Evolutionary conservation across 2,888 invertebrate species (phyloP).

Genomic region (Julus scanicus): DNA sequence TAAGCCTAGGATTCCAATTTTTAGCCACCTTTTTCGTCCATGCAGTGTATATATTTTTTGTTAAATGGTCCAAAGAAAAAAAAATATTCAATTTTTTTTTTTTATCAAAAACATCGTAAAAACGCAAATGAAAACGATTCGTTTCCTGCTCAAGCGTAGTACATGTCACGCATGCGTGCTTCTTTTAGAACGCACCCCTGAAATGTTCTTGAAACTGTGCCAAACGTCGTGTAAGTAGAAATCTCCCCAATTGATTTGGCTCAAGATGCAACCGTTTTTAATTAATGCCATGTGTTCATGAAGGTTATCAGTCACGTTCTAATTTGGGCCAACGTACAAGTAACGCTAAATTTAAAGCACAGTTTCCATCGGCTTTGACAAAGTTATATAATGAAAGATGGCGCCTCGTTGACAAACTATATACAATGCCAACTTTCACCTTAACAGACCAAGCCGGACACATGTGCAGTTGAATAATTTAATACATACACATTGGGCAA

Average conservation of each 20-base stretch:
- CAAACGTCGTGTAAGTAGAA: not conserved
- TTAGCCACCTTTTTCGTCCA: too few relatives aligned
- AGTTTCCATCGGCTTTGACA: not conserved
- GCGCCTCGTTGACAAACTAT: too few relatives aligned
- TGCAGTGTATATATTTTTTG: too few relatives aligned
- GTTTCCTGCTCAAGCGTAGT: not conserved
- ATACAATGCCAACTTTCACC: too few relatives aligned
- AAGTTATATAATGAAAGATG: too few relatives aligned
- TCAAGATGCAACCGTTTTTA: not conserved
- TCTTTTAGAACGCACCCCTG: conserved; percentile 14
- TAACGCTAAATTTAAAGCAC: not conserved
- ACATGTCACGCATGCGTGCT: conserved; percentile 5
- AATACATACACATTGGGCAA: too few relatives aligned
- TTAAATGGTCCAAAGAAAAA: too few relatives aligned
- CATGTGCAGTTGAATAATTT: too few relatives aligned
- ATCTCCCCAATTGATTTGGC: not conserved
- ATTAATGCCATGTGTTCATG: not conserved
- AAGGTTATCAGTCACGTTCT: not conserved
- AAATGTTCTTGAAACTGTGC: not conserved
- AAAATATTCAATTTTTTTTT: not conserved
- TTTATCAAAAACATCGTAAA: not conserved
- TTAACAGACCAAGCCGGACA: too few relatives aligned
- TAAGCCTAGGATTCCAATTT: too few relatives aligned
- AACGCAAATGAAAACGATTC: not conserved
- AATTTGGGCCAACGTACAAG: not conserved